Conservation (phyloP, 2,113 vertebrate genomes). For the Hiodon alosoides region DNA sequence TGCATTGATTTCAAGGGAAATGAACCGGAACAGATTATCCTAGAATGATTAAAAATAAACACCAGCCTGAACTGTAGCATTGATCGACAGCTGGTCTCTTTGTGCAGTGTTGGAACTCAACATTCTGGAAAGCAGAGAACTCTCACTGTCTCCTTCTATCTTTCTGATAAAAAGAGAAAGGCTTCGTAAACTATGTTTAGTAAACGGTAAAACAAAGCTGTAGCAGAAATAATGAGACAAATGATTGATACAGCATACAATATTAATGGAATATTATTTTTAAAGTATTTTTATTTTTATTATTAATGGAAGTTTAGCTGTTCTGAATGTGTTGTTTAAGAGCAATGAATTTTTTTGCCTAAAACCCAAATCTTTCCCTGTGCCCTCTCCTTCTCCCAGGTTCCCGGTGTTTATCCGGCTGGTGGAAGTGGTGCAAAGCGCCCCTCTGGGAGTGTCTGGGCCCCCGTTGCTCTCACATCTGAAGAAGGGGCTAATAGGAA, state of each 20-base stretch:
- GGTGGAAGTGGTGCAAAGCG: conserved; percentile 48
- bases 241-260: background rate
- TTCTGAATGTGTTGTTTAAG: too few species aligned
- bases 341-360: background rate
- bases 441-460: conserved; percentile 51
- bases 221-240: too few species aligned
- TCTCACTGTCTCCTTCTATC: background rate
- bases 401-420: conserved; percentile 49
- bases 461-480: conserved; percentile 54
- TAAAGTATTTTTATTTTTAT: too few species aligned
- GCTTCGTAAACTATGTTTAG: too few species aligned
- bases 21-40: conserved; percentile 31
- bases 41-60: conserved; percentile 35
- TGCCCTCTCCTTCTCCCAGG: background rate
- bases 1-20: conserved; percentile 4
- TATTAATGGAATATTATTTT: background rate
- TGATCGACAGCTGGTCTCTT: conserved; percentile 31
- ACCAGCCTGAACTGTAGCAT: conserved; percentile 31
- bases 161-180: background rate
- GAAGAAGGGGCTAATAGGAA: conserved; percentile 60
- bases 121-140: conserved; percentile 9
- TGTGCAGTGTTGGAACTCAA: conserved; percentile 24
- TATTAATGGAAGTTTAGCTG: background rate
- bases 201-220: too few species aligned
- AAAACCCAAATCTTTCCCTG: conserved; percentile 8